phyloP scores from a whole-genome alignment of 1,140 invertebrate species.

The Papilio dardanus region DNA sequence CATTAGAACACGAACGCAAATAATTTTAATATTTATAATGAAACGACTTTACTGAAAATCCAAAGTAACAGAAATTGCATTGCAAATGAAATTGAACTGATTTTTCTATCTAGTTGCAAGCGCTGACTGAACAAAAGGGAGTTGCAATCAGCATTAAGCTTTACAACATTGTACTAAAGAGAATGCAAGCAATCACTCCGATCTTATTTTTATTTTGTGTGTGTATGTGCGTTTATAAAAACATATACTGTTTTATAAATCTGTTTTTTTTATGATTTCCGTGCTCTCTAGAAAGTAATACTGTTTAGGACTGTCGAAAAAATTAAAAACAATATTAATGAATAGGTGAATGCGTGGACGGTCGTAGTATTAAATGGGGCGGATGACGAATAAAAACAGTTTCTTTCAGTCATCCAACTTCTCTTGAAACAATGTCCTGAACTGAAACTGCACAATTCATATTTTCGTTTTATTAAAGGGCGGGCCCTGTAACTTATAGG shows the following conservation, averaged over 20 bases:
- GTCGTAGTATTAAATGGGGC: too few species aligned
- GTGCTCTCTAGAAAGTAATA: neutral
- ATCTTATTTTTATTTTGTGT: neutral
- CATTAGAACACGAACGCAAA: too few species aligned
- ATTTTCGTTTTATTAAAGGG: too few species aligned
- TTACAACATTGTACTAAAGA: conserved; percentile 13
- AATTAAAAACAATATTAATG: too few species aligned
- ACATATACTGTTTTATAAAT: neutral
- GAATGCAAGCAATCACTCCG: neutral
- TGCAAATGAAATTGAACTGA: conserved; percentile 3
- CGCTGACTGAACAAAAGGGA: conserved; percentile 17
- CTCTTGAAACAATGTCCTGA: too few species aligned
- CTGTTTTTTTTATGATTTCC: neutral
- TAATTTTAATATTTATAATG: neutral
- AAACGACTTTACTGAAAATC: neutral
- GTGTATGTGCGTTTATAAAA: neutral
- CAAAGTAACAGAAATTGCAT: neutral
- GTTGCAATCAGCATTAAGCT: conserved; percentile 18
- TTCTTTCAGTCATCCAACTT: too few species aligned
- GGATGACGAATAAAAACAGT: too few species aligned
- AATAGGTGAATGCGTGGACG: too few species aligned
- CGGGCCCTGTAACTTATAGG: too few species aligned
- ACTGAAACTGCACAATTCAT: too few species aligned
- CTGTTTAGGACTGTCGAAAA: too few species aligned
- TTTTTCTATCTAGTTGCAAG: conserved; percentile 13